phyloP scores from a whole-genome alignment of 2,113 vertebrate genomes.

The Leptodactylus fuscus region DNA sequence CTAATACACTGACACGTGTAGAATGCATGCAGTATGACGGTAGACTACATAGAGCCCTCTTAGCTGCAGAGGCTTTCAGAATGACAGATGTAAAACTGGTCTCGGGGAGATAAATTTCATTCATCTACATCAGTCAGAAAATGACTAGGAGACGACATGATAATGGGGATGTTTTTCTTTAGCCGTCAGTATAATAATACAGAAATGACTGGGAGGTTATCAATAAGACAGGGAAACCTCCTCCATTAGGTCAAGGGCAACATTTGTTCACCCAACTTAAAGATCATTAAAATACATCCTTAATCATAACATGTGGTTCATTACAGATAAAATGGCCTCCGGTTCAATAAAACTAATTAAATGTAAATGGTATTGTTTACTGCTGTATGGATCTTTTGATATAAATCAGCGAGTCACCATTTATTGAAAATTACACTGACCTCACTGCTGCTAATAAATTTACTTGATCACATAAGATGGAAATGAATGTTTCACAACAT shows the following conservation, averaged over 20 bases:
- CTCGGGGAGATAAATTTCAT: constrained; percentile 60
- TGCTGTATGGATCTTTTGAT: constrained; percentile 83
- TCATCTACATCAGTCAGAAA: constrained; percentile 63
- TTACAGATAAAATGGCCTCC: constrained; percentile 85
- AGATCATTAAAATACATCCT: constrained; percentile 87
- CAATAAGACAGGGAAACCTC: constrained; percentile 74
- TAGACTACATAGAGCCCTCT: background rate
- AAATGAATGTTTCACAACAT: constrained; percentile 62
- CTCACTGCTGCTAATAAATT: constrained; percentile 86
- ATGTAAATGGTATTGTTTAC: constrained; percentile 91
- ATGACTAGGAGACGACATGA: constrained; percentile 70
- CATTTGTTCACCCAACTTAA: constrained; percentile 87
- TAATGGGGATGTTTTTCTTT: constrained; percentile 71
- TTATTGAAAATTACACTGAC: constrained; percentile 88
- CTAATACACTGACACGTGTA: background rate
- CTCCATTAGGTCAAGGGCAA: constrained; percentile 85
- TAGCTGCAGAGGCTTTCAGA: constrained; percentile 3
- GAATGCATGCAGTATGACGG: background rate
- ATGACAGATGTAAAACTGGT: constrained; percentile 19
- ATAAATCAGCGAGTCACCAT: constrained; percentile 85
- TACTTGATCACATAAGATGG: constrained; percentile 77
- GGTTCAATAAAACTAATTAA: constrained; percentile 94
- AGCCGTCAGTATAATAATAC: constrained; percentile 71
- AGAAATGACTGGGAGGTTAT: constrained; percentile 72
- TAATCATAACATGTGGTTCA: constrained; percentile 86